Percentiles rank a stretch among this genome's conserved stretches.
Conservation (phyloP, 2,797 vertebrate species). For the Melanotaenia pygmaea region DNA sequence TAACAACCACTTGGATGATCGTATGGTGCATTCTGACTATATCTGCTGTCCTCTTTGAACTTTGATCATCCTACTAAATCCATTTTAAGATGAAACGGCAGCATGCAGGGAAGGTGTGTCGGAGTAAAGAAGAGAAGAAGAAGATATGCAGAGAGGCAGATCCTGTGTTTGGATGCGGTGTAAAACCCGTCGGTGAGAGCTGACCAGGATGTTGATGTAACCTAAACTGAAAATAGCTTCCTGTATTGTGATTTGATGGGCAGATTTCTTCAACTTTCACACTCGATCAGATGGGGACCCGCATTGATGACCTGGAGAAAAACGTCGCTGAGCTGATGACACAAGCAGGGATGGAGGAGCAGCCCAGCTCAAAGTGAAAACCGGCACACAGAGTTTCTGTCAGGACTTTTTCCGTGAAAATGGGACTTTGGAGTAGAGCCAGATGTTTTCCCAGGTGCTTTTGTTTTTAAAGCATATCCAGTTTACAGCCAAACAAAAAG, state of each 20-base stretch:
- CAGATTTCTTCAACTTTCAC: constrained; percentile 67
- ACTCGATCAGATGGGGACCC: constrained; percentile 91
- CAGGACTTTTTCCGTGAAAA: not conserved
- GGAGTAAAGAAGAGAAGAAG: too few relatives aligned
- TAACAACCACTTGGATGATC: too few relatives aligned
- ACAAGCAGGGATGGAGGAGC: constrained; percentile 85
- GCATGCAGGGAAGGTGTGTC: too few relatives aligned
- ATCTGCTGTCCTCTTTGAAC: too few relatives aligned
- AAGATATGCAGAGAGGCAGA: too few relatives aligned
- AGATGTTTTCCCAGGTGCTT: constrained; percentile 16
- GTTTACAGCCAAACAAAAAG: not conserved
- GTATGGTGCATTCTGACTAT: too few relatives aligned
- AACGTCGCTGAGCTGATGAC: constrained; percentile 87
- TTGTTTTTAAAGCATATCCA: constrained; percentile 2
- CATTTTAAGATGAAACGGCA: too few relatives aligned
- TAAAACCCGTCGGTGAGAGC: not conserved
- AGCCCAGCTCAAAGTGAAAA: constrained; percentile 67
- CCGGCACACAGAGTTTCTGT: not conserved
- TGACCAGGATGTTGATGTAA: not conserved
- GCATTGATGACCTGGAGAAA: constrained; percentile 87
- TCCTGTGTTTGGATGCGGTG: not conserved
- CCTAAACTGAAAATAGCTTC: not conserved
- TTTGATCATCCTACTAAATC: too few relatives aligned
- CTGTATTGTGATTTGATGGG: not conserved
- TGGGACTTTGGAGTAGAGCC: not conserved